Evolutionary conservation across 2,888 invertebrate species (phyloP).

Genomic region (Chrysolina haemoptera): DNA sequence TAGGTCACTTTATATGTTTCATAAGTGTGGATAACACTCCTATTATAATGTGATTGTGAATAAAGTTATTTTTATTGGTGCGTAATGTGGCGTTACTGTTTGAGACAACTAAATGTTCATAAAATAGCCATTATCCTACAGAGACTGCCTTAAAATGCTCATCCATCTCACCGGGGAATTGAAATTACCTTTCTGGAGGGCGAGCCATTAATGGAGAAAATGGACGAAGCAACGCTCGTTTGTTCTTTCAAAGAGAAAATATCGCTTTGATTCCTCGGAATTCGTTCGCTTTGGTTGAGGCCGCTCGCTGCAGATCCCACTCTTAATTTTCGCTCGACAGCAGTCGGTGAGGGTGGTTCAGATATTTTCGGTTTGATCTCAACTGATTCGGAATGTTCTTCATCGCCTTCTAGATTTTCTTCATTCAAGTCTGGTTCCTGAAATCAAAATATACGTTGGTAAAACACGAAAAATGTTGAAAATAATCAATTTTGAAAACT

Average conservation of each 20-base stretch:
- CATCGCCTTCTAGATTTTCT: constrained; percentile 2
- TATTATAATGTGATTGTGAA: too few relatives aligned
- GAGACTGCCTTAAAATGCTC: background rate
- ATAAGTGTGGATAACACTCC: too few relatives aligned
- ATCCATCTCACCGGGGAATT: background rate
- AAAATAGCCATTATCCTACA: too few relatives aligned
- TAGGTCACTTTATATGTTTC: too few relatives aligned
- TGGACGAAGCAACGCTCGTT: constrained; percentile 49
- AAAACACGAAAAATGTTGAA: constrained; percentile 18
- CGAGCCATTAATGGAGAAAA: constrained; percentile 57
- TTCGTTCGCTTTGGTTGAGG: constrained; percentile 36
- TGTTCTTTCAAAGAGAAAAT: constrained; percentile 57
- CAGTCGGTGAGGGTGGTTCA: constrained; percentile 4
- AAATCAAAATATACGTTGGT: constrained; percentile 4
- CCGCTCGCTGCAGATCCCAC: constrained; percentile 35
- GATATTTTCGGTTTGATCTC: background rate
- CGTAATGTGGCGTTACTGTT: too few relatives aligned
- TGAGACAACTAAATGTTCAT: too few relatives aligned
- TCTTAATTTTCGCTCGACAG: constrained; percentile 27
- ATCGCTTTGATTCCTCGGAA: constrained; percentile 57
- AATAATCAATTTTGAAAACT: too few relatives aligned
- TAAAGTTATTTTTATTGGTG: too few relatives aligned
- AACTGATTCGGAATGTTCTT: background rate
- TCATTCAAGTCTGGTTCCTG: constrained; percentile 2
- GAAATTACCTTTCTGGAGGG: constrained; percentile 52